Evolutionary conservation across 2,113 vertebrate genomes (phyloP).

Genomic region (Podarcis cretensis): DNA sequence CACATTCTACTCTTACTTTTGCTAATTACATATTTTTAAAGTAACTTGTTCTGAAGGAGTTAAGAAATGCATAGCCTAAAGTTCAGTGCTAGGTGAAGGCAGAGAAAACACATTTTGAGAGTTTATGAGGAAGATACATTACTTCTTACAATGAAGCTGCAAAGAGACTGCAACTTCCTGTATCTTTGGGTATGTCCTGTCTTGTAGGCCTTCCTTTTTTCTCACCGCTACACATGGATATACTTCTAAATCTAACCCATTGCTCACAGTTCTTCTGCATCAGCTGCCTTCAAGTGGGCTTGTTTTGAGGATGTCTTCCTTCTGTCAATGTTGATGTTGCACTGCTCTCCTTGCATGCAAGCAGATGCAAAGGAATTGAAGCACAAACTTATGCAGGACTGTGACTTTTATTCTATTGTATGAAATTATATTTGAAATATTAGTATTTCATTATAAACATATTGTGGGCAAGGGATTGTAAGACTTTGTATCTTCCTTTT

Average conservation of each 20-base stretch:
- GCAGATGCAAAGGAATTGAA: not conserved
- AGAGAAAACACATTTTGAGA: not conserved
- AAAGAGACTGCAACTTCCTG: not conserved
- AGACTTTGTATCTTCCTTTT: not conserved
- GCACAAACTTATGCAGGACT: too few relatives aligned
- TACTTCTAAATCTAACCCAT: not conserved
- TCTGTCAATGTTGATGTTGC: not conserved
- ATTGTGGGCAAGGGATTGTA: not conserved
- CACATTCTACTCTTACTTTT: not conserved
- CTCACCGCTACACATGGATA: not conserved
- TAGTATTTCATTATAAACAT: not conserved
- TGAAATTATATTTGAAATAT: not conserved
- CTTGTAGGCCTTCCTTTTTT: not conserved
- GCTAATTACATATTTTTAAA: not conserved
- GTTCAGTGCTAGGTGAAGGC: not conserved
- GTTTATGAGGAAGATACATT: not conserved
- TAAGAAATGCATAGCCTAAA: not conserved
- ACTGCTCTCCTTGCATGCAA: not conserved
- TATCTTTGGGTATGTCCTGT: not conserved
- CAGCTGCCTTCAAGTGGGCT: not conserved
- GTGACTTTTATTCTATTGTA: not conserved
- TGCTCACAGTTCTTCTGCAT: not conserved
- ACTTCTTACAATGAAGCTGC: not conserved
- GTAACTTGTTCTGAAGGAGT: not conserved
- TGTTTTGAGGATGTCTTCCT: not conserved